phyloP scores from a whole-genome alignment of 2,113 vertebrate species.

The Scatophagus argus region DNA sequence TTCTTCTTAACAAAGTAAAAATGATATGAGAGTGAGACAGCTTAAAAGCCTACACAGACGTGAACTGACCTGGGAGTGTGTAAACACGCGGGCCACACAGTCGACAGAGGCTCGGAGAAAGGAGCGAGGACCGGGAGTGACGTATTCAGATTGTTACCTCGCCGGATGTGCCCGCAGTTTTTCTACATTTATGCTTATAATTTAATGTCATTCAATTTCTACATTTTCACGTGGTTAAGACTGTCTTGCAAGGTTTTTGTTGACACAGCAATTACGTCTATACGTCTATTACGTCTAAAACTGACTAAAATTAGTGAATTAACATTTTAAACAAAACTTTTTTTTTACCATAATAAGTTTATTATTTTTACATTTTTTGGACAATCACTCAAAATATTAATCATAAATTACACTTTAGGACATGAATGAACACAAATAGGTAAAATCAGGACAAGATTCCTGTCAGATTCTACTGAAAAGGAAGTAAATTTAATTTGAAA shows the following conservation, averaged over 20 bases:
- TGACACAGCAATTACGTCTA: too few species aligned
- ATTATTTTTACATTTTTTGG: neutral
- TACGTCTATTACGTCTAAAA: too few species aligned
- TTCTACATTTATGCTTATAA: neutral
- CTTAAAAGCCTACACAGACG: neutral
- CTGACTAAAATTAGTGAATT: too few species aligned
- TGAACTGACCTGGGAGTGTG: slow-evolving; percentile 75
- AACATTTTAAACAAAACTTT: too few species aligned
- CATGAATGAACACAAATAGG: too few species aligned
- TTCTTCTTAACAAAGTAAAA: accelerated
- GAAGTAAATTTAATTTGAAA: neutral
- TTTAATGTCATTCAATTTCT: neutral
- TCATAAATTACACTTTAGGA: neutral
- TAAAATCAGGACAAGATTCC: neutral
- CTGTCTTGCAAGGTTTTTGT: neutral
- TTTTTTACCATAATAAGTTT: neutral
- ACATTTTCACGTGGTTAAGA: neutral
- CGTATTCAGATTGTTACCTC: neutral
- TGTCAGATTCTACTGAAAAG: neutral
- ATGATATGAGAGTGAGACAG: accelerated
- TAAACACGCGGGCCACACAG: slow-evolving; percentile 75
- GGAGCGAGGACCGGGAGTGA: slow-evolving; percentile 66
- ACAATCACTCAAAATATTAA: neutral
- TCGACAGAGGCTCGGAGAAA: slow-evolving; percentile 52
- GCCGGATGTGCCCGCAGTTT: neutral